Evolutionary conservation across 2,797 vertebrate genomes (phyloP).

Genomic region (Spondyliosoma cantharus): DNA sequence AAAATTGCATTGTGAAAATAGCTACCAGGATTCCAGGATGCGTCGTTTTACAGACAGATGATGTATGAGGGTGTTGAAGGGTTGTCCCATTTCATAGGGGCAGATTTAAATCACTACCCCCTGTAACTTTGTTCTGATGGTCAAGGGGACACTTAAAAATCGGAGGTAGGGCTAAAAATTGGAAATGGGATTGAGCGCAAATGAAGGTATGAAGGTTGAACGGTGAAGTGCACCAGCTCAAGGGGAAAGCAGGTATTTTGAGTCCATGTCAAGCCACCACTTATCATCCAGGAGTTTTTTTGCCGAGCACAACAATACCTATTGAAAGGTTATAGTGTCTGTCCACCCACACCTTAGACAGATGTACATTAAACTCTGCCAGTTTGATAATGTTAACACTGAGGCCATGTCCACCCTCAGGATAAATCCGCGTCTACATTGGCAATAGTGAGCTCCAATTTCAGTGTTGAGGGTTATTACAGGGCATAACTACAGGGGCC

Average conservation of each 20-base stretch:
- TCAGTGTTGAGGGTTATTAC: slow-evolving; percentile 67
- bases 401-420: slow-evolving; percentile 56
- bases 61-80: too few species aligned
- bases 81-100: too few species aligned
- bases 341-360: slow-evolving; percentile 52
- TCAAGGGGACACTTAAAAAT: too few species aligned
- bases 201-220: slow-evolving; percentile 8
- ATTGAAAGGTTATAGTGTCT: slow-evolving; percentile 44
- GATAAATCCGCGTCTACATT: slow-evolving; percentile 59
- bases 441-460: slow-evolving; percentile 65
- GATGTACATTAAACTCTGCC: slow-evolving; percentile 63
- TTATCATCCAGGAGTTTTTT: slow-evolving; percentile 16
- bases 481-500: slow-evolving; percentile 74
- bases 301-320: slow-evolving; percentile 15
- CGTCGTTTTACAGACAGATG: too few species aligned
- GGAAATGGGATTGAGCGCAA: not conserved
- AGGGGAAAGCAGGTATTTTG: slow-evolving; percentile 15
- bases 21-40: too few species aligned
- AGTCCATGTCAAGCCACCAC: slow-evolving; percentile 4
- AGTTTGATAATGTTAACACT: slow-evolving; percentile 68
- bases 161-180: too few species aligned
- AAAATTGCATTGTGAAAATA: too few species aligned
- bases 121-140: too few species aligned
- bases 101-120: too few species aligned
- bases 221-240: slow-evolving; percentile 1